A percentile compares a stretch with the other conserved stretches of the same genome.
These are phyloP conservation scores for Morpho achilles DNA, from an alignment of 2,888 invertebrate genomes.

Conservation along the genomic window DNA sequence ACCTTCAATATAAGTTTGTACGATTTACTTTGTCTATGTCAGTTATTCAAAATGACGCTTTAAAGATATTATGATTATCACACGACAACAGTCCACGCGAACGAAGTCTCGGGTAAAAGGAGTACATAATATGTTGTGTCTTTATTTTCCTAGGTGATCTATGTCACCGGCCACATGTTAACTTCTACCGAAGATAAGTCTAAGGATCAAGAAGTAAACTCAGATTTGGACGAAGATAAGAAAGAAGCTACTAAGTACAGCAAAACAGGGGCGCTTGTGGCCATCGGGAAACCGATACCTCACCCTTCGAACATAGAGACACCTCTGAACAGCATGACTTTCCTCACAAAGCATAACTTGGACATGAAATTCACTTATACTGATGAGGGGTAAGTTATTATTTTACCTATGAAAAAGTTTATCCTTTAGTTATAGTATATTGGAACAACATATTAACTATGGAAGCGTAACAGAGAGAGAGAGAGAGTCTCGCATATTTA, in stretches of 20 bases:
- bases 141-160: slow-evolving; percentile 84
- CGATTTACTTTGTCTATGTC: no score
- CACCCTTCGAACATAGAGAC: slow-evolving; percentile 96
- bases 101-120: no score
- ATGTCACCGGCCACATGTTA: slow-evolving; percentile 90
- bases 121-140: no score
- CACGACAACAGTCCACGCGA: no score
- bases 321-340: slow-evolving; percentile 92
- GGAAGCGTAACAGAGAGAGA: no score
- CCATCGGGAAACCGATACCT: slow-evolving; percentile 89
- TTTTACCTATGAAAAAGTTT: not conserved
- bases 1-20: no score
- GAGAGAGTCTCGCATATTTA: no score
- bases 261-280: slow-evolving; percentile 80
- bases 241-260: slow-evolving; percentile 43
- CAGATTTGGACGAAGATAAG: slow-evolving; percentile 54
- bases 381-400: slow-evolving; percentile 90
- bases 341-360: slow-evolving; percentile 93
- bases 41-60: no score
- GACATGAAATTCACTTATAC: slow-evolving; percentile 97
- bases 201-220: slow-evolving; percentile 36
- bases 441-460: no score
- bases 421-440: not conserved
- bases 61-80: no score
- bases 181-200: slow-evolving; percentile 50